Evolutionary conservation across 2,113 vertebrate genomes (phyloP).

Genomic region (Aegotheles bennettii): DNA sequence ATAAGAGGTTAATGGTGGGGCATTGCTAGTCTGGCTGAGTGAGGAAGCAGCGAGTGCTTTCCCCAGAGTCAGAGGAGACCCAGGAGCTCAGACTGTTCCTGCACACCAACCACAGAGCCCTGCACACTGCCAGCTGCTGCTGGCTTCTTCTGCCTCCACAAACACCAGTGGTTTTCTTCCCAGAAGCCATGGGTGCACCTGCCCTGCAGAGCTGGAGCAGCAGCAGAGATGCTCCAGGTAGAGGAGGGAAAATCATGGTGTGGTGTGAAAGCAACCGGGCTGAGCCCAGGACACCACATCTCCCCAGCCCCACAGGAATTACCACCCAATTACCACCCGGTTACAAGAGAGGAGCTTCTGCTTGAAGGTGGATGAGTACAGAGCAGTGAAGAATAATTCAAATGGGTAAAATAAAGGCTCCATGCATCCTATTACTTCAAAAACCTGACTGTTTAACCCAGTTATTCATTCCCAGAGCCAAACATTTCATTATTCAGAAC

Average conservation of each 20-base stretch:
- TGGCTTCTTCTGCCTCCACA: background rate
- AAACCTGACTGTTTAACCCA: background rate
- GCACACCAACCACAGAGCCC: background rate
- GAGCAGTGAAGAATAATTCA: background rate
- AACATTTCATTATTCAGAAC: background rate
- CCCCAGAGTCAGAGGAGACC: fast-evolving
- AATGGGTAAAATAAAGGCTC: background rate
- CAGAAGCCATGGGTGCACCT: background rate
- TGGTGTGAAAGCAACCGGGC: background rate
- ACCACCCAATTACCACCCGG: background rate
- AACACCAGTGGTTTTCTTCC: background rate
- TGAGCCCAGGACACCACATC: fast-evolving
- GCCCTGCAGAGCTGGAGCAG: background rate
- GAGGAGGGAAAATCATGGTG: background rate
- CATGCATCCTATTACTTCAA: background rate
- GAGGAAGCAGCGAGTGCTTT: background rate
- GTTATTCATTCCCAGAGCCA: background rate
- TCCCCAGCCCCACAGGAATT: background rate
- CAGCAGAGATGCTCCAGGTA: background rate
- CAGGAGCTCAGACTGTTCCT: fast-evolving
- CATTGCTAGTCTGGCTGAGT: background rate
- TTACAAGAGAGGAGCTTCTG: background rate
- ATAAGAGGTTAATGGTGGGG: background rate
- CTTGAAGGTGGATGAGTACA: background rate
- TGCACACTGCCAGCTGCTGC: fast-evolving